A percentile compares a stretch with the other conserved stretches of the same genome.
These are phyloP conservation scores for Peromyscus californicus DNA, from an alignment of 2,113 vertebrate genomes.

Conservation along the genomic window DNA sequence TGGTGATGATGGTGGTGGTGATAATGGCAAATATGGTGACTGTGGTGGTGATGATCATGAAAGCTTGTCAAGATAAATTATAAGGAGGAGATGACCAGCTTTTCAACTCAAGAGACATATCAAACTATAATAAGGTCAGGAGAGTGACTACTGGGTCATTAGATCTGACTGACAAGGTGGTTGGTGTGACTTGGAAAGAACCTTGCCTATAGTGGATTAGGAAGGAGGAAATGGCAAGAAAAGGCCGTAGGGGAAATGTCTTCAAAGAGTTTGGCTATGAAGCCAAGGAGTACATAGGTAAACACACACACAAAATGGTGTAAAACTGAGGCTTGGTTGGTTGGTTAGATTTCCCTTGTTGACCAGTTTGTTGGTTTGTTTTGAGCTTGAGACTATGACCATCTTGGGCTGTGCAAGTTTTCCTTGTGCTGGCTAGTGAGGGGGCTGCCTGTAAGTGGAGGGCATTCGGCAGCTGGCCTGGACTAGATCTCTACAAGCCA, in stretches of 20 bases:
- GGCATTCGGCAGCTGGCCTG: neutral
- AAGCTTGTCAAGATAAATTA: neutral
- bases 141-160: neutral
- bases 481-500: neutral
- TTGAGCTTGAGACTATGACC: neutral
- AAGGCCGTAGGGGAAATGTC: neutral
- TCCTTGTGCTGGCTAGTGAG: neutral
- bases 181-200: neutral
- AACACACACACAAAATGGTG: neutral
- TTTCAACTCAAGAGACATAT: neutral
- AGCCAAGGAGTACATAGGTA: neutral
- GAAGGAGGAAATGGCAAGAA: neutral
- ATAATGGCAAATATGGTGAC: neutral
- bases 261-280: neutral
- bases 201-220: neutral
- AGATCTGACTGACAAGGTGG: neutral
- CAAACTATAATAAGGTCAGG: neutral
- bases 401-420: neutral
- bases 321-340: neutral
- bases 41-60: neutral
- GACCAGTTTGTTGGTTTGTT: neutral
- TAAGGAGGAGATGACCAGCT: neutral
- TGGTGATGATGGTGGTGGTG: neutral
- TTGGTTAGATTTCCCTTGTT: neutral
- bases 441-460: neutral